Evolutionary conservation across 2,888 invertebrate species (phyloP).

Genomic region (Helobdella robusta): DNA sequence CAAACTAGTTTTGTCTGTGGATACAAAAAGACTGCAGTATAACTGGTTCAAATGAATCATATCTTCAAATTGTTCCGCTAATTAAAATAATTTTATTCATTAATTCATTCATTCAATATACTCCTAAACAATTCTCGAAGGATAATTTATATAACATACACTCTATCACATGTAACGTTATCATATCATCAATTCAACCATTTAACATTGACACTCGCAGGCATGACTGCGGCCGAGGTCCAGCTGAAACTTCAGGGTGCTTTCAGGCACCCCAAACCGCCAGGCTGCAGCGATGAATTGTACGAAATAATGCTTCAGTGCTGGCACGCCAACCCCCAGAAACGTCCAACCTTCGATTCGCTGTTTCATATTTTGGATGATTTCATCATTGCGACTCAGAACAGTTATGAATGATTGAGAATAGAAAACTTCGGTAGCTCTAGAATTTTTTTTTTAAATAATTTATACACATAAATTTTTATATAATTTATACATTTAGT

Average conservation of each 20-base stretch:
- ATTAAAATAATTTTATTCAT: too few species aligned
- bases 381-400: constrained; percentile 44
- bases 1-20: too few species aligned
- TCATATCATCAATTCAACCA: not conserved
- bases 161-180: not conserved
- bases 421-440: too few species aligned
- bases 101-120: not conserved
- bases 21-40: too few species aligned
- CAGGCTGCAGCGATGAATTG: constrained; percentile 73
- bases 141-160: too few species aligned
- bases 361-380: constrained; percentile 46
- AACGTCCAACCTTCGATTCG: constrained; percentile 92
- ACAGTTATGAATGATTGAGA: too few species aligned
- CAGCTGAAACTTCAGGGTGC: constrained; percentile 88
- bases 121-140: not conserved
- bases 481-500: too few species aligned
- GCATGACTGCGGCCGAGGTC: constrained; percentile 57
- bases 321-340: constrained; percentile 64
- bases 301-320: constrained; percentile 73
- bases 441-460: too few species aligned
- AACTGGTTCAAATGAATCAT: too few species aligned
- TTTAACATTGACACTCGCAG: not conserved
- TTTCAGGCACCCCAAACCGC: constrained; percentile 60
- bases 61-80: too few species aligned
- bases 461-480: too few species aligned